Evolutionary conservation across 2,888 invertebrate genomes (phyloP).

Genomic region (Hypomecis punctinalis): DNA sequence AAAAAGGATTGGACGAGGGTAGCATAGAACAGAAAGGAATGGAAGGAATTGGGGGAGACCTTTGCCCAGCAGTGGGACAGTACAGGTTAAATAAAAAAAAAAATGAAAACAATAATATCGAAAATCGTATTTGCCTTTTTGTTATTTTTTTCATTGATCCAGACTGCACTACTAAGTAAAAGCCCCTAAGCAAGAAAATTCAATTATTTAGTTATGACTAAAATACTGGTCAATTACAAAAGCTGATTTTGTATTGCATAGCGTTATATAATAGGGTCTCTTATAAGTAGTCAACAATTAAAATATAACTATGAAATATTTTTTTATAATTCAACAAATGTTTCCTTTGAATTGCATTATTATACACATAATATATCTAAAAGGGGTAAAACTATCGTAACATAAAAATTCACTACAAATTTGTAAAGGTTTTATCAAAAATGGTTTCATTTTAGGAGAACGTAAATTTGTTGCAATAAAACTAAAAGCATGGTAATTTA

Average conservation of each 20-base stretch:
- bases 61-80: too few species aligned
- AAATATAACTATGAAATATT: slow-evolving; percentile 73
- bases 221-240: slow-evolving; percentile 67
- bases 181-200: slow-evolving; percentile 32
- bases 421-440: slow-evolving; percentile 82
- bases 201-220: slow-evolving; percentile 35
- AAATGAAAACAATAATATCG: too few species aligned
- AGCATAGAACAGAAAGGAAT: too few species aligned
- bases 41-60: too few species aligned
- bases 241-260: slow-evolving; percentile 57
- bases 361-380: slow-evolving; percentile 57
- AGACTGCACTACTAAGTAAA: slow-evolving; percentile 30
- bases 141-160: too few species aligned
- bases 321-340: slow-evolving; percentile 63
- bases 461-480: slow-evolving; percentile 14
- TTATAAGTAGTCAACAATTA: slow-evolving; percentile 83
- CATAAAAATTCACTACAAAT: slow-evolving; percentile 69
- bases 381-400: slow-evolving; percentile 72
- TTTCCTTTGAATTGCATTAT: slow-evolving; percentile 57
- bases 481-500: neutral
- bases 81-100: too few species aligned
- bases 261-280: slow-evolving; percentile 64
- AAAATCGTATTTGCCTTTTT: too few species aligned
- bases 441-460: slow-evolving; percentile 54
- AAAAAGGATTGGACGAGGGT: too few species aligned